Conservation (phyloP, 2,888 invertebrate genomes). For the Brachyptera risi region DNA sequence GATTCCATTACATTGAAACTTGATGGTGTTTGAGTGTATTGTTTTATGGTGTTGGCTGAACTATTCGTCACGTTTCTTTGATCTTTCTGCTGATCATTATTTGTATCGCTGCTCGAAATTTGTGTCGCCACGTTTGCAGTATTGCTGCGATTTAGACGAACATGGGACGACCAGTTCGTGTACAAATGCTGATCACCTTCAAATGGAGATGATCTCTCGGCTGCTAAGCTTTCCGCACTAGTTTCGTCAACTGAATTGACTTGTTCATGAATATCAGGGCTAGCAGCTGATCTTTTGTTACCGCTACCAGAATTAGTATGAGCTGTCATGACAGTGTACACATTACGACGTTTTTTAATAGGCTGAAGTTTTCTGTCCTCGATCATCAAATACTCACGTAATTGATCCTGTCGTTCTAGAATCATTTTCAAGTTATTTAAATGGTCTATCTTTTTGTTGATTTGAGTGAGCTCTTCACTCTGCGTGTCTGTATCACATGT, state of each 20-base stretch:
- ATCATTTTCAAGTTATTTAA: neutral
- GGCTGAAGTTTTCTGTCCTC: too few species aligned
- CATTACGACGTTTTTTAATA: too few species aligned
- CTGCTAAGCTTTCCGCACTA: neutral
- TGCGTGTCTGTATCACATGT: neutral
- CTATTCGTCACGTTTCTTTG: neutral
- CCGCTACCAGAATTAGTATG: too few species aligned
- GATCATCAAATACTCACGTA: neutral
- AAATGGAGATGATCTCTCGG: neutral
- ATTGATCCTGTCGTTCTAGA: neutral
- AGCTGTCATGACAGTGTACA: slow-evolving; percentile 1
- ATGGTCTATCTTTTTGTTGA: neutral
- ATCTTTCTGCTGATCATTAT: too few species aligned
- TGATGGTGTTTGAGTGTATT: too few species aligned
- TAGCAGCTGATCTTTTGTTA: too few species aligned
- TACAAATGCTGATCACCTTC: neutral
- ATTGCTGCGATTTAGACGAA: neutral
- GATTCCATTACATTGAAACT: too few species aligned
- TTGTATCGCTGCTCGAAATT: neutral
- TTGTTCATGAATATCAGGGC: too few species aligned
- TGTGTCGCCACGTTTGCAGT: neutral
- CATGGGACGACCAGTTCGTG: slow-evolving; percentile 3
- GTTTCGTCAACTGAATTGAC: neutral
- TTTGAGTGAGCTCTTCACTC: neutral
- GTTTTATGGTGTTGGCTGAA: too few species aligned